Base-by-base conservation (phyloP, 64 coral and sea anemone species). In the Catalaphyllia jardinei region DNA sequence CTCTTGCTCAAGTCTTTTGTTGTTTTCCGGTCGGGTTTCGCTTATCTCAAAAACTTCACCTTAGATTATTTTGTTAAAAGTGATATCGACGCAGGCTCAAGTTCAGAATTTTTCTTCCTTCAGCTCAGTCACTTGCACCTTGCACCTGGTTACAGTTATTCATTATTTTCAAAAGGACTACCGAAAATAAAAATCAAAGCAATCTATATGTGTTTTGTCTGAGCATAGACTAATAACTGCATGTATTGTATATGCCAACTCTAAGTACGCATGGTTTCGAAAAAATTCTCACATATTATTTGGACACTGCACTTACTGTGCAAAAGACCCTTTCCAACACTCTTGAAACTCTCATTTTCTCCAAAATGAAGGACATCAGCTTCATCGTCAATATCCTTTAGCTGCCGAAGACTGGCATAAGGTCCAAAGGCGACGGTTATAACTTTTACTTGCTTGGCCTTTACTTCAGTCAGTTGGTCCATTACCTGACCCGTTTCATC, bases 261-360 rank as follows among this genome's bases (percentile, higher is more conserved):
- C 33, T 35, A 3, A 35, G 33, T 35, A 35, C 33, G 33, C 33
- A 35, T 35, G 0, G 52, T 54, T 54, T 54, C 13, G 52, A 74
- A 74, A 31, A 74, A 4, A 74, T 28, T 8, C 0, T 74, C 12
- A 28, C 2, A 3, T 29, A 74, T 74, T 74, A 10, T 35, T 35
- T 35, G 33, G 33, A 29, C 72, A 74, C 72, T 74, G 16, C 72
- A 74, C 72, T 74, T 74, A 74, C 72, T 74, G 5, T 74, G 72
- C 10, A 74, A 74, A 74, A 74, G 30, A 28, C 72, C 24, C 72
- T 74, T 31, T 74, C 72, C 72, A 74, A 74, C 72, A 29, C 8
- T 14, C 25, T 29, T 27, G 24, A 74, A 74, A 74, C 28, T 74
- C 72, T 74, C 72, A 8, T 74, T 74, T 28, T 74, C 72, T 74